Percentiles rank a stretch among this genome's conserved stretches.
Conservation (phyloP, 2,888 invertebrate genomes). For the Drosophila barbarae region DNA sequence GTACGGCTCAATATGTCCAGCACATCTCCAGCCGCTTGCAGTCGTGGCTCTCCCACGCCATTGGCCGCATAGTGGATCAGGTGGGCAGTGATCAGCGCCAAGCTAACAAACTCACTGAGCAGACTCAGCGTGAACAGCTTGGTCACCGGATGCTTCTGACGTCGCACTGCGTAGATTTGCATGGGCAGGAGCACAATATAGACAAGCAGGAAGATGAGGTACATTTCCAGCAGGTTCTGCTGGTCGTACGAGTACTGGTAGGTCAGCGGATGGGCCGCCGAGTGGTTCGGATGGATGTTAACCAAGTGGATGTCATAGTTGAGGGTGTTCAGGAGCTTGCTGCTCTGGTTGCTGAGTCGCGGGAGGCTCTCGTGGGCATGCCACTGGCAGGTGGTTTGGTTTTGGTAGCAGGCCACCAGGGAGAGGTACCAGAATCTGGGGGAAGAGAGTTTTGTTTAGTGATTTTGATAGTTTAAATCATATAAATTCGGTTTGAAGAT, state of each 20-base stretch:
- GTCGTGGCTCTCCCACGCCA: conserved; percentile 90
- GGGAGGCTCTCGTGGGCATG: conserved; percentile 83
- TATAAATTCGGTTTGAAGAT: background rate
- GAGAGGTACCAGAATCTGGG: conserved; percentile 97
- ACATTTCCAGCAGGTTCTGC: conserved; percentile 94
- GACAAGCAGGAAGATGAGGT: conserved; percentile 91
- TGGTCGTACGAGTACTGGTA: conserved; percentile 98
- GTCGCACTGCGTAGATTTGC: conserved; percentile 93
- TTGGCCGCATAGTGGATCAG: conserved; percentile 94
- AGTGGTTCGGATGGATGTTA: conserved; percentile 95
- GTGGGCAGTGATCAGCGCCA: conserved; percentile 92
- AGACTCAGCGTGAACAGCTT: conserved; percentile 93
- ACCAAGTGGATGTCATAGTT: conserved; percentile 97
- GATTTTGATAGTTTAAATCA: background rate
- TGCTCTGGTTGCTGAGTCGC: conserved; percentile 42
- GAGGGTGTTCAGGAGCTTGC: conserved; percentile 80
- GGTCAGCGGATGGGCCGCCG: conserved; percentile 89
- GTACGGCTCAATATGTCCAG: conserved; percentile 96
- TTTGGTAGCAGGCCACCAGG: conserved; percentile 93
- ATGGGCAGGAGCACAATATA: conserved; percentile 92
- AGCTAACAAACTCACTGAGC: conserved; percentile 90
- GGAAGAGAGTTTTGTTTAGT: background rate
- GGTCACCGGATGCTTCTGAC: conserved; percentile 94
- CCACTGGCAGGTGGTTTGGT: conserved; percentile 90
- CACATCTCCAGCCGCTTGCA: conserved; percentile 94